Evolutionary conservation across 2,797 vertebrate genomes (phyloP), one percentile per base, ranked within the genome.

Genomic region (Euthynnus affinis): DNA sequence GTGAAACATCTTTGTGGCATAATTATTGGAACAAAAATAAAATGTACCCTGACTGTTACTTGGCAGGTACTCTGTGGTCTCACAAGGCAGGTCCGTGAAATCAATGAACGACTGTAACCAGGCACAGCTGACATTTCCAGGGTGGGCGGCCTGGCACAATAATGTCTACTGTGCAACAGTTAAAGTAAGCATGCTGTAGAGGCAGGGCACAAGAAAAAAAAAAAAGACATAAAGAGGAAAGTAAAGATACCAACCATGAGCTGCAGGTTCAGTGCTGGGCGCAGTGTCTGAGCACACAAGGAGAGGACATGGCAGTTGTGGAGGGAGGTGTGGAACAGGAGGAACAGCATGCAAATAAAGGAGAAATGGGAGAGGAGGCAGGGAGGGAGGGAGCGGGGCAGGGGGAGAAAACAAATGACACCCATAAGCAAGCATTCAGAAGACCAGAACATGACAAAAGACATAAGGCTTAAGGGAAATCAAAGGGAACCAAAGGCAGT

Each of bases 221-320:
- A 91, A 90, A 80, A 32, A 87, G 71, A 79, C 74, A 78, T 74
- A 84, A 89, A 88, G 83, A 93, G 92, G 95, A 97, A 95, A 94
- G 89, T 96, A 95, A 96, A 97, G 96, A 96, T 99, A 99, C 98
- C 97, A 98, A 99, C 98, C 98, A 97, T 99, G 98, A 97, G 97
- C 97, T 94, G 98, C 97, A 65, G 97, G 97, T 95, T 99, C 98
- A 96, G 97, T 97, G 96, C 97, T 97, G 97, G 97, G 97, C 96
- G 97, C 95, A 93, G 97, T 96, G 95, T 99, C 98, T 99, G 98
- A 96, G 97, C 97, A 96, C 97, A 94, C 93, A 93, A 87, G 96
- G 96, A 97, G 96, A 96, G 96, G 96, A 96, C 96, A 96, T 85
- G 91, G 89, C 84, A 70, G 93, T 90, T 76, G 92, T 82, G 89